phyloP scores from a whole-genome alignment of 2,888 invertebrate genomes.

The Athalia rosae region DNA sequence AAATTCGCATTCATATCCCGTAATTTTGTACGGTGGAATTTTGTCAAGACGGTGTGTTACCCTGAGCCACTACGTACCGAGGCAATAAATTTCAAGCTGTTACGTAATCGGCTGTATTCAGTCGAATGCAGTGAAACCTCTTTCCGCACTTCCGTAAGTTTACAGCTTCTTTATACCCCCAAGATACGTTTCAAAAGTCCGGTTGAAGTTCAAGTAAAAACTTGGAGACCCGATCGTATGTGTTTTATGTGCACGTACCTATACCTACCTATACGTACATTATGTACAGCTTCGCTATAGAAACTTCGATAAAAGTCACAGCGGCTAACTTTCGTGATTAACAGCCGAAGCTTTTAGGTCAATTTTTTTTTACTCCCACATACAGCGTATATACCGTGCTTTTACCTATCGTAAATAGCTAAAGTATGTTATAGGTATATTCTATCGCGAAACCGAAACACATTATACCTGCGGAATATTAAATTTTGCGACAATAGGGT shows the following conservation, averaged over 20 bases:
- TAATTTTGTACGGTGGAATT: neutral
- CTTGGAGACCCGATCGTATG: conserved; percentile 1
- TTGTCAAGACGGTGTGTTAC: too few relatives aligned
- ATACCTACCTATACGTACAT: neutral
- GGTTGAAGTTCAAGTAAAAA: neutral
- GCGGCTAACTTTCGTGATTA: conserved; percentile 22
- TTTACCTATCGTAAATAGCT: too few relatives aligned
- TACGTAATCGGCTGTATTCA: neutral
- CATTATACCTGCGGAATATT: too few relatives aligned
- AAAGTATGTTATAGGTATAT: too few relatives aligned
- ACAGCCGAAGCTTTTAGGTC: conserved; percentile 35
- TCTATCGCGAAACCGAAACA: too few relatives aligned
- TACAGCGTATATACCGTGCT: neutral
- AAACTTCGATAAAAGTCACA: conserved; percentile 31
- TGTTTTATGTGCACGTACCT: neutral
- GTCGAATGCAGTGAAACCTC: conserved; percentile 7
- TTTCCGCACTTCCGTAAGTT: conserved; percentile 7
- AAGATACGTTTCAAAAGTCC: too few relatives aligned
- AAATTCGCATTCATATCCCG: neutral
- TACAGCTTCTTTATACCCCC: conserved; percentile 9
- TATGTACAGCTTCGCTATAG: neutral
- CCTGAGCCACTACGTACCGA: neutral
- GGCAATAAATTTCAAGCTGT: neutral
- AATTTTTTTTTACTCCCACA: conserved; percentile 15
- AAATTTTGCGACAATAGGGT: too few relatives aligned